Base-by-base conservation (phyloP, 2,797 vertebrate genomes). In the Pseudotriccus pelzelni region DNA sequence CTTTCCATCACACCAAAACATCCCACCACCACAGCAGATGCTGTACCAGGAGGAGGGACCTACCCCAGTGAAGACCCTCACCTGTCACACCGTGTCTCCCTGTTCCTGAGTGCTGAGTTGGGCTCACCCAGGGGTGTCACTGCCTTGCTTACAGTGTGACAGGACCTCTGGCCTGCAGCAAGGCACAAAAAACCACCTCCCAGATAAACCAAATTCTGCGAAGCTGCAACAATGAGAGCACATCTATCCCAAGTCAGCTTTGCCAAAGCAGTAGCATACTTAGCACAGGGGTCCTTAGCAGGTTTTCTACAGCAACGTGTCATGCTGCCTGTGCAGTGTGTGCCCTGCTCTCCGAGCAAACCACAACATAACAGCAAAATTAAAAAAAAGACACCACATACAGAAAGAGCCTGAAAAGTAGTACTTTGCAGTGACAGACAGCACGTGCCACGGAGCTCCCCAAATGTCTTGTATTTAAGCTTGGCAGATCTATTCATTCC, bases 71-170 rank as follows among this genome's bases (percentile, higher is more conserved):
- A 8, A 17, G 83, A 22, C 7, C 10, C 60, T 94, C 60, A 79
- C 37, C 87, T 91, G 81, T 30, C 41, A 64, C 20, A 9, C 43
- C 1, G 6, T 0, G 0, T 18, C 32, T 63, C 63, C 63, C 92
- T 67, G 43, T 0, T 20, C 23, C 64, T 3, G 0, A 7, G 21
- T 0, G 0, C 14, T 76, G 49, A 53, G 14, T 23, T 16, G 28
- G 36, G 23, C 53, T 63, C 37, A 37, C 70, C 46, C 0, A 0
- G 7, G 37, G 10, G 2, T 80, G n/a, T 27, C 12, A 20, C 53
- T 66, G 60, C 76, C 53, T 25, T 32, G 60, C 16, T 46, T 22
- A 83, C 44, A 47, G 34, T 3, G 14, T 0, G 5, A 58, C 34
- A 74, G 83, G 7, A 44, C 44, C 77, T 43, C 58, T n/a, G 56